phyloP scores from a whole-genome alignment of 2,888 invertebrate species.

The Lepidocyrtinus sp. region DNA sequence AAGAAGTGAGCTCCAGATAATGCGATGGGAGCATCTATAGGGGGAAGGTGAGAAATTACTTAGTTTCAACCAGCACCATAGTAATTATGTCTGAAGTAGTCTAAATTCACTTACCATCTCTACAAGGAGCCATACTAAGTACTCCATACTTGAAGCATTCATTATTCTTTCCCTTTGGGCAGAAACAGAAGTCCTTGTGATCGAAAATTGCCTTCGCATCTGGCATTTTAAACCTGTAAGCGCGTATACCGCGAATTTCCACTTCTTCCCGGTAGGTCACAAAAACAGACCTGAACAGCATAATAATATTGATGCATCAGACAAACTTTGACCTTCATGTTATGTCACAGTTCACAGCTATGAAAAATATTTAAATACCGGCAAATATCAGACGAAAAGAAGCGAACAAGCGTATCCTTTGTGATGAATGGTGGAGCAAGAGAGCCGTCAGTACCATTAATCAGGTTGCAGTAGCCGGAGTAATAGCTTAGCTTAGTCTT shows the following conservation, averaged over 20 bases:
- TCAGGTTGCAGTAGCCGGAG: slow-evolving; percentile 65
- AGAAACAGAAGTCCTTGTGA: slow-evolving; percentile 68
- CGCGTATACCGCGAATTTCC: slow-evolving; percentile 60
- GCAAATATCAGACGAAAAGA: slow-evolving; percentile 68
- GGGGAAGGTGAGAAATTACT: slow-evolving; percentile 35
- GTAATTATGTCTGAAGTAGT: neutral
- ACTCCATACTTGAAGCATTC: slow-evolving; percentile 68
- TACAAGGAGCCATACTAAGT: slow-evolving; percentile 67
- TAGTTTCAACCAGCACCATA: neutral
- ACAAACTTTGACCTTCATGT: too few relatives aligned
- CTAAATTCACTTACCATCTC: slow-evolving; percentile 61
- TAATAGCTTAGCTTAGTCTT: slow-evolving; percentile 68
- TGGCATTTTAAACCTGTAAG: slow-evolving; percentile 67
- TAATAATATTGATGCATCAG: neutral
- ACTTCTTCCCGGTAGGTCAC: slow-evolving; percentile 61
- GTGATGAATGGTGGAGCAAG: slow-evolving; percentile 67
- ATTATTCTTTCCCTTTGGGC: slow-evolving; percentile 66
- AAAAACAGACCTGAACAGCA: slow-evolving; percentile 61
- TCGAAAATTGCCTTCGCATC: slow-evolving; percentile 68
- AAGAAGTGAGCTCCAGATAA: slow-evolving; percentile 93
- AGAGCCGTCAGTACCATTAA: slow-evolving; percentile 68
- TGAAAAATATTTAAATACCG: slow-evolving; percentile 56
- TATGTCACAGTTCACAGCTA: too few relatives aligned
- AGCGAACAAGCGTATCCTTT: slow-evolving; percentile 65
- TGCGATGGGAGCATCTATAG: slow-evolving; percentile 87